Percentiles rank a stretch among this genome's conserved stretches.
phyloP scores from a whole-genome alignment of 2,797 vertebrate genomes.

The Cercopithecus diana region DNA sequence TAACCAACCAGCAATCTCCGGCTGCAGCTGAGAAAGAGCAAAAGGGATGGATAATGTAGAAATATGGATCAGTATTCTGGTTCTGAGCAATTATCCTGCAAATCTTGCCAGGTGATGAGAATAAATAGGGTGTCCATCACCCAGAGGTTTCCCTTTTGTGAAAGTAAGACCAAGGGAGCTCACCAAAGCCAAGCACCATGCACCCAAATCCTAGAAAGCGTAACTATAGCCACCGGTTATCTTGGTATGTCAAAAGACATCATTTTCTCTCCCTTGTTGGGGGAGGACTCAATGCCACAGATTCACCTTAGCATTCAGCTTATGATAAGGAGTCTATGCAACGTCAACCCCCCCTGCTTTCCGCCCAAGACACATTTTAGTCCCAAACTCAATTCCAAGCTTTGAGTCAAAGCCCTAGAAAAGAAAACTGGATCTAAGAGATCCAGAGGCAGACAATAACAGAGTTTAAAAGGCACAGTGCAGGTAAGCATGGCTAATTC shows the following conservation, averaged over 20 bases:
- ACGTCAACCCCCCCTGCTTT: not conserved
- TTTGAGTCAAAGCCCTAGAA: not conserved
- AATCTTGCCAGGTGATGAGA: not conserved
- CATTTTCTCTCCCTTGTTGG: not conserved
- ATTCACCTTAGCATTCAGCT: not conserved
- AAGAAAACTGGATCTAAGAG: not conserved
- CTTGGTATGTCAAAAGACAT: not conserved
- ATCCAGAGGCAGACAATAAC: not conserved
- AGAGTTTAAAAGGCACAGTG: not conserved
- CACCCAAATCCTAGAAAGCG: not conserved
- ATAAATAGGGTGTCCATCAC: not conserved
- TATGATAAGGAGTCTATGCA: not conserved
- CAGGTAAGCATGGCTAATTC: not conserved
- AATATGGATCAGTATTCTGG: not conserved
- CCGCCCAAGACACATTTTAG: not conserved
- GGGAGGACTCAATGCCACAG: not conserved
- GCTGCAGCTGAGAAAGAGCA: not conserved
- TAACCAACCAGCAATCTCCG: not conserved
- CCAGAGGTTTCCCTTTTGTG: not conserved
- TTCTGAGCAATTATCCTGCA: not conserved
- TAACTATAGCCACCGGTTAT: not conserved
- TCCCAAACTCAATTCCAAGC: not conserved
- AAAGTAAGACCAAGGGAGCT: not conserved
- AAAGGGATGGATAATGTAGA: not conserved
- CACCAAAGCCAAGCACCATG: not conserved